These are phyloP conservation scores for Sus scrofa DNA, from an alignment of 2,113 vertebrate genomes.

Conservation along the genomic window T2T-Sscrofa CM000813.6:51395001-51395500, in stretches of 20 bases:
- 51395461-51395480: not conserved
- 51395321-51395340: not conserved
- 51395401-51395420: not conserved
- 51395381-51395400: not conserved
- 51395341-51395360: not conserved
- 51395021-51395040: conserved; percentile 8
- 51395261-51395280: not conserved
- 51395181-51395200: not conserved
- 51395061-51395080: not conserved
- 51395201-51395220: not conserved
- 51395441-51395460: not conserved
- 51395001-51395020: too few relatives aligned
- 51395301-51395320: not conserved
- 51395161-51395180: not conserved
- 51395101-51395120: not conserved
- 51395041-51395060: not conserved
- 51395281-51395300: not conserved
- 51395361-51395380: not conserved
- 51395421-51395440: not conserved
- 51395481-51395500: conserved; percentile 29
- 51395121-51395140: not conserved
- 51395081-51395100: not conserved
- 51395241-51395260: not conserved
- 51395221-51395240: not conserved
- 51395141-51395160: not conserved